Evolutionary conservation across 2,888 invertebrate species (phyloP).

Genomic region (Drosophila flavopinicola): DNA sequence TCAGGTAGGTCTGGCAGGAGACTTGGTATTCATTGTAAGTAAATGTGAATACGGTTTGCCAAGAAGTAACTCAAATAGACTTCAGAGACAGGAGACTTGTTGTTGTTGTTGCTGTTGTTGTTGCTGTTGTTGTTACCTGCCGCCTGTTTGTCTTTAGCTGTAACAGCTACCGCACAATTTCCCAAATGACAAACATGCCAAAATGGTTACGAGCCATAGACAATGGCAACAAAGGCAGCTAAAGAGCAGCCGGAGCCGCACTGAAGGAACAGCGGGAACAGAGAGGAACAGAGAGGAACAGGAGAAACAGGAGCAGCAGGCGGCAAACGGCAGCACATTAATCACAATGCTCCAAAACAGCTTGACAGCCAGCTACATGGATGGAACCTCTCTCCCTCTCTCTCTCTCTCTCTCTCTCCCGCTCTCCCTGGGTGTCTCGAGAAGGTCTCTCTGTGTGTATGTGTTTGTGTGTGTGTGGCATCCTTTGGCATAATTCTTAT

Average conservation of each 20-base stretch:
- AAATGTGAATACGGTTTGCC: conserved; percentile 34
- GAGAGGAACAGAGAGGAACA: conserved; percentile 18
- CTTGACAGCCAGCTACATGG: conserved; percentile 75
- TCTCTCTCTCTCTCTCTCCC: too few species aligned
- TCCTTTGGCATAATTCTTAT: conserved; percentile 81
- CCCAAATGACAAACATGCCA: conserved; percentile 81
- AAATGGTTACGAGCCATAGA: conserved; percentile 72
- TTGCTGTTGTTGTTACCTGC: conserved; percentile 55
- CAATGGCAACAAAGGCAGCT: conserved; percentile 62
- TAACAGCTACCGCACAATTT: conserved; percentile 80
- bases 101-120: conserved; percentile 1
- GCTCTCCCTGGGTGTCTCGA: conserved; percentile 68
- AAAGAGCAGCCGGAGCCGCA: conserved; percentile 27
- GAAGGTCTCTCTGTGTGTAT: conserved; percentile 19
- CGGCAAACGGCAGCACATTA: conserved; percentile 68
- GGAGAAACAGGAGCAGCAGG: conserved; percentile 40
- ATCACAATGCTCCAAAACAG: conserved; percentile 79
- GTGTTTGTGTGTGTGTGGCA: conserved; percentile 67
- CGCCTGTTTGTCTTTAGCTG: conserved; percentile 73
- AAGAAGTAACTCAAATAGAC: conserved; percentile 39
- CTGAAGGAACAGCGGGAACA: conserved; percentile 26
- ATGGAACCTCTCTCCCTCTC: too few species aligned
- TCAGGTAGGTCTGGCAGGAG: conserved; percentile 28
- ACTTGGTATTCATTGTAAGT: conserved; percentile 36
- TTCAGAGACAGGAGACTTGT: conserved; percentile 16